These are phyloP conservation scores for Pygoscelis adeliae DNA, from an alignment of 2,113 vertebrate species.

Conservation along the genomic window DNA sequence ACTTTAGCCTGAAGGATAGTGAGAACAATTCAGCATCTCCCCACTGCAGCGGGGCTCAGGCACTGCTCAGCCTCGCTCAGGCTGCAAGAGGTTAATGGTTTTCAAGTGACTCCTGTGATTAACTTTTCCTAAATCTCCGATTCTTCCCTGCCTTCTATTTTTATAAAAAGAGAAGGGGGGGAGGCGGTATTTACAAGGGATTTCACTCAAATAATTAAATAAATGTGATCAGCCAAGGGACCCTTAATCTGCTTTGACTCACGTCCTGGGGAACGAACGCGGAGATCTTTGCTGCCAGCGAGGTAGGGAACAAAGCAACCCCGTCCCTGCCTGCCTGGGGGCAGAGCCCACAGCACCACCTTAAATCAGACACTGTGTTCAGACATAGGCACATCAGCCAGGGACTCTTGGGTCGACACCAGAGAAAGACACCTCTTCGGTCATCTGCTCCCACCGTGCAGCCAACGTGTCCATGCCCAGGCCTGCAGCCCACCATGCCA, in stretches of 20 bases:
- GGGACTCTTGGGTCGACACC: neutral
- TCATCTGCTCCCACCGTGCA: neutral
- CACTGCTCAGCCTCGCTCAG: neutral
- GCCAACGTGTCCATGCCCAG: neutral
- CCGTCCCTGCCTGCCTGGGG: neutral
- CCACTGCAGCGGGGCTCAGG: neutral
- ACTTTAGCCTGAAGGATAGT: no score
- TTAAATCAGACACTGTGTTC: neutral
- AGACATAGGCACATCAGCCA: neutral
- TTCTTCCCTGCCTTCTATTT: conserved; percentile 62
- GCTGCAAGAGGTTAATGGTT: conserved; percentile 6
- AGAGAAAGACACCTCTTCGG: neutral
- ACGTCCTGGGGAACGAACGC: neutral
- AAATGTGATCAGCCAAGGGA: conserved; percentile 57
- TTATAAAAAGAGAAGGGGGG: conserved; percentile 10
- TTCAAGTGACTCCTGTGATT: conserved; percentile 14
- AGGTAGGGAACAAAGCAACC: neutral
- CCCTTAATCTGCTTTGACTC: conserved; percentile 65
- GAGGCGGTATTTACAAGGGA: conserved; percentile 38
- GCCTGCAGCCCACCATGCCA: accelerated
- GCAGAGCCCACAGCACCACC: neutral
- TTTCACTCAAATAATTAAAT: conserved; percentile 68
- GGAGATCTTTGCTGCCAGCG: neutral
- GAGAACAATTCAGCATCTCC: neutral
- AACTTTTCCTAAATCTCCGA: conserved; percentile 54